Base-by-base conservation (phyloP, 2,113 vertebrate species). In the Channa argus region DNA sequence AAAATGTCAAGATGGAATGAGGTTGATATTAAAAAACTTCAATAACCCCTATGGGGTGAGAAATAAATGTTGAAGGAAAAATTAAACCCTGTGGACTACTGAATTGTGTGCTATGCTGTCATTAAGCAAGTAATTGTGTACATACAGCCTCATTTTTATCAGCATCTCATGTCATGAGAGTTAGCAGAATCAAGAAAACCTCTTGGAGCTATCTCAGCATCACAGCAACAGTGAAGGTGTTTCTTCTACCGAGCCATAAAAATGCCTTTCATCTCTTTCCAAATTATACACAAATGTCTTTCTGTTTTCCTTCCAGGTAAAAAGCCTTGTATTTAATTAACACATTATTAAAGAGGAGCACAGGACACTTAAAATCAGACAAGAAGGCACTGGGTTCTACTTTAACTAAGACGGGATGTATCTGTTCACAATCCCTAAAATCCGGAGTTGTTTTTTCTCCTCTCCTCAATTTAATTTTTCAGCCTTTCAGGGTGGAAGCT, bases 1-100 rank as follows among this genome's bases (percentile, higher is more conserved):
- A 69, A 86, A 88, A 84, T 86, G 83, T 84, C 76, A 86, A 66
- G 41, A 75, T 51, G 33, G 60, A 88, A 80, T 70, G 39, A 79
- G 61, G 45, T 76, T 46, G 62, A 76, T 72, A 73, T 81, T 63
- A 85, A 70, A 87, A 77, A 82, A 61, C 6, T 54, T 49, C 74
- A 73, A 86, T 58, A 77, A 83, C 63, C 71, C 15, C 61, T 54
- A 51, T 38, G 54, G 82, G 82, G 62, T 59, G 45, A 63, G 11
- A 47, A 67, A 70, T 36, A 51, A 78, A 53, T 24, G 41, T 34
- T 52, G 10, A 7, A 61, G 14, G 52, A 55, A 71, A 69, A 63
- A 50, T 63, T 50, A 60, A 49, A 53, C 8, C 33, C 47, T 44
- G 11, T 14, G 5, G 36, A 49, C n/a, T 4, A 47, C 14, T 68